Base-by-base conservation (phyloP, 2,797 vertebrate genomes). In the Centroberyx gerrardi region DNA sequence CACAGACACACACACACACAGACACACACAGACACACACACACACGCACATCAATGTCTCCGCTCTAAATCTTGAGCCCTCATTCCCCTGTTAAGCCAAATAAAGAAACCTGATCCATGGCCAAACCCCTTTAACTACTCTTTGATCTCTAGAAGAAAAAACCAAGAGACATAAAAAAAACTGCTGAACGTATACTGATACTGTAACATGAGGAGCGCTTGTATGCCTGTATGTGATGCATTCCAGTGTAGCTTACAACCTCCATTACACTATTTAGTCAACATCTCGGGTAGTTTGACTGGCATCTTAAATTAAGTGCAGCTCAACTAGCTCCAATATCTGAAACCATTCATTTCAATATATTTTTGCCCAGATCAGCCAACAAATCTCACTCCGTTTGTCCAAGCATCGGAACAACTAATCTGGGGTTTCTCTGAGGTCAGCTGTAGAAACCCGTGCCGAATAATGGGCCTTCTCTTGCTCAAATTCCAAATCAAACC, bases 301-400 rank as follows among this genome's bases (percentile, higher is more conserved):
- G 18, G 6, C 15, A 18, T 18, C 8, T 22, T 61, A 15, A 46
- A 27, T 18, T 29, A 42, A 28, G 60, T 13, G 10, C 27, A 62
- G 10, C 33, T 40, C 33, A 61, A n/a, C 36, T 58, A 49, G 12
- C 18, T 48, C 5, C 14, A 49, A 49, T 31, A 55, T 33, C 8
- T 13, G 5, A 33, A 56, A 56, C 15, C 28, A 14, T 17, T 46
- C 13, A 2, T 28, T 15, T 17, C 18, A 46, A 28, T 28, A 62
- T 62, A 8, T 48, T 68, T 56, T 46, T 22, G 13, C 12, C 13
- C 51, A 55, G 33, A 22, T 61, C 46, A 40, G 14, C 18, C 22
- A 17, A 73, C 53, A 55, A 64, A 66, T 52, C 67, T 54, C 13
- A 28, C 46, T 52, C 49, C 10, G 28, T 27, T 55, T 55, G 27